Evolutionary conservation across 2,797 vertebrate genomes (phyloP).

Genomic region (Acipenser transmontanus): DNA sequence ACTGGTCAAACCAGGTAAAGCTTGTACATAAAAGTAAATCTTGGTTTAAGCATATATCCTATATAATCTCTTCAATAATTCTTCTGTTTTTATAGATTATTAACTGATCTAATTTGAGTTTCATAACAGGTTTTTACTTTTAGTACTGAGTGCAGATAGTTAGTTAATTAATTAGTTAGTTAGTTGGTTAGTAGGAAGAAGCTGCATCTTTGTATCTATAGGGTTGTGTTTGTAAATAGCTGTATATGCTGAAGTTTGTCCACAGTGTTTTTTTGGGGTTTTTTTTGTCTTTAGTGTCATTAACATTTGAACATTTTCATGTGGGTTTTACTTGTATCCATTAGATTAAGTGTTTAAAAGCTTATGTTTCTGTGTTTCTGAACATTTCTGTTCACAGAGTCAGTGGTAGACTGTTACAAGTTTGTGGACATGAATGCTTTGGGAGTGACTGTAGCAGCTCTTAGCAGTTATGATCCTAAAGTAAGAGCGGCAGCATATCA

Average conservation of each 20-base stretch:
- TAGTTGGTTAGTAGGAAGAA: no score
- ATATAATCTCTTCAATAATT: neutral
- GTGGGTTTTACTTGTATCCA: no score
- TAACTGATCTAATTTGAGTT: neutral
- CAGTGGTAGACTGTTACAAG: slow-evolving; percentile 79
- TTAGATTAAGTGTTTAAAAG: neutral
- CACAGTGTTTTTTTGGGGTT: slow-evolving; percentile 11
- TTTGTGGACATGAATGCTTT: slow-evolving; percentile 82
- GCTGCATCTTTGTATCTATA: no score
- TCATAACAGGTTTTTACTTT: neutral
- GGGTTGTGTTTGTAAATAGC: no score
- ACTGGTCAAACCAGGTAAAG: slow-evolving; percentile 78
- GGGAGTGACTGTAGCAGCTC: slow-evolving; percentile 68
- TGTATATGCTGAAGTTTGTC: neutral
- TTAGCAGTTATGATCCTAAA: slow-evolving; percentile 83
- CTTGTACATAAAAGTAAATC: no score
- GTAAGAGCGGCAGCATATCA: slow-evolving; percentile 75
- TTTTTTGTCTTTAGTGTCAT: neutral
- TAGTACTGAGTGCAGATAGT: no score
- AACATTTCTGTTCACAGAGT: slow-evolving; percentile 55
- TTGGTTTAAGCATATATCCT: neutral
- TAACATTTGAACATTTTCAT: neutral
- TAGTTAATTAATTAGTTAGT: no score
- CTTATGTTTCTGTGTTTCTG: neutral
- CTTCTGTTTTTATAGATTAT: neutral